Evolutionary conservation across 1,140 invertebrate genomes (phyloP), one percentile per base, ranked within the genome.

Genomic region (Drosophila mojavensis): DNA sequence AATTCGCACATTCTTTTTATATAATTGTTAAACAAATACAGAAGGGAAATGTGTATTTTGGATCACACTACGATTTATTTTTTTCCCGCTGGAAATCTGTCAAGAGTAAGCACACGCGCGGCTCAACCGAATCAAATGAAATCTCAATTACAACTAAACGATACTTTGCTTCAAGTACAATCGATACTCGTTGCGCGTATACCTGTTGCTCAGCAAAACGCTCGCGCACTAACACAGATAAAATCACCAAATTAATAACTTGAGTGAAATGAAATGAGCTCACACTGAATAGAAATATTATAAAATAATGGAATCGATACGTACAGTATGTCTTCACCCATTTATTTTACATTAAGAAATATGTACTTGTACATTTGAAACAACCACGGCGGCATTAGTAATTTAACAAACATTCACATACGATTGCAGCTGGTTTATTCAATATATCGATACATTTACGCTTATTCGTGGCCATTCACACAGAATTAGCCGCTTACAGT

Each of bases 91-190:
- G 58, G 26, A 58, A 58, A 43, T 4, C 5, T 5, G 9, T 41
- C 5, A n/a, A 20, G 20, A 61, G 13, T 43, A 15, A 10, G 47
- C 47, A 43, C 53, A 58, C 45, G 66, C 71, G 71, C 71, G 65
- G 33, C 58, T 15, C 71, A 62, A 75, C 71, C 71, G 66, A 69
- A 69, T 41, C 58, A 61, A 70, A 48, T 43, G 53, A 43, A 70
- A 58, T 69, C 66, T 56, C 36, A 75, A 63, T 51, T 69, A 69
- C 71, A 58, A 75, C 71, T 75, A 75, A 75, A 63, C 36, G 65
- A 61, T 33, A 51, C 48, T 41, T 61, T 48, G 24, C 33, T 10
- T 58, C 55, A 73, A 55, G 55, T 26, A 26, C 20, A 68, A 74
- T 75, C 71, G 71, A 62, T 50, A 63, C 45, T 53, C 26, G 26